Evolutionary conservation across 2,888 invertebrate species (phyloP).

Genomic region (Macrophya annulata): DNA sequence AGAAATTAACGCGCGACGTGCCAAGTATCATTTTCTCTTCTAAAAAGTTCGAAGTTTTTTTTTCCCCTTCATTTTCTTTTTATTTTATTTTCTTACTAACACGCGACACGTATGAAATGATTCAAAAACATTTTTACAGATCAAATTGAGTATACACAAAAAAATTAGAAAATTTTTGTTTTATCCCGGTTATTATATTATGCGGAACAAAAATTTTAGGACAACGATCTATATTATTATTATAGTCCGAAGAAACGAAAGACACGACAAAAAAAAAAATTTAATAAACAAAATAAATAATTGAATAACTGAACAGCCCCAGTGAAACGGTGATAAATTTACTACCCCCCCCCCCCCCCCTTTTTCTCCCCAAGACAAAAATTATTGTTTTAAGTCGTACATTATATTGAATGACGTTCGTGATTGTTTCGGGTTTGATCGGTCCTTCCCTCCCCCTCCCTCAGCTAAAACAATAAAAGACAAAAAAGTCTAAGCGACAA

Average conservation of each 20-base stretch:
- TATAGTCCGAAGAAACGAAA: not conserved
- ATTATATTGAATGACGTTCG: not conserved
- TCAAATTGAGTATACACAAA: not conserved
- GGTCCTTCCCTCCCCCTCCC: not conserved
- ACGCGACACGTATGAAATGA: not conserved
- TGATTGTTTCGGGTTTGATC: not conserved
- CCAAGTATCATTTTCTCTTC: slow-evolving; percentile 49
- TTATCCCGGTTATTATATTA: not conserved
- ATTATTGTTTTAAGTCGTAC: not conserved
- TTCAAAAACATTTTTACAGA: not conserved
- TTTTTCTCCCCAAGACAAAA: not conserved
- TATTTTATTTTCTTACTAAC: not conserved
- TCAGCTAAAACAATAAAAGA: not conserved
- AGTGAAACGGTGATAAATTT: slow-evolving; percentile 60
- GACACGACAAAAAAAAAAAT: not conserved
- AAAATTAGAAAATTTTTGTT: not conserved
- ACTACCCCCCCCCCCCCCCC: not conserved
- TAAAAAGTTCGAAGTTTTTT: not conserved
- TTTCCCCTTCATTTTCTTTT: not conserved
- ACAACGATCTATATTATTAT: not conserved
- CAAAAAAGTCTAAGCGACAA: not conserved
- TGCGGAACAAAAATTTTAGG: not conserved
- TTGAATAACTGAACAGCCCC: slow-evolving; percentile 17
- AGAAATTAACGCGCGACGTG: slow-evolving; percentile 34
- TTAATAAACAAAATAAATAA: not conserved